Conservation (phyloP, 2,113 vertebrate genomes). For the Phyllopteryx taeniolatus region DNA sequence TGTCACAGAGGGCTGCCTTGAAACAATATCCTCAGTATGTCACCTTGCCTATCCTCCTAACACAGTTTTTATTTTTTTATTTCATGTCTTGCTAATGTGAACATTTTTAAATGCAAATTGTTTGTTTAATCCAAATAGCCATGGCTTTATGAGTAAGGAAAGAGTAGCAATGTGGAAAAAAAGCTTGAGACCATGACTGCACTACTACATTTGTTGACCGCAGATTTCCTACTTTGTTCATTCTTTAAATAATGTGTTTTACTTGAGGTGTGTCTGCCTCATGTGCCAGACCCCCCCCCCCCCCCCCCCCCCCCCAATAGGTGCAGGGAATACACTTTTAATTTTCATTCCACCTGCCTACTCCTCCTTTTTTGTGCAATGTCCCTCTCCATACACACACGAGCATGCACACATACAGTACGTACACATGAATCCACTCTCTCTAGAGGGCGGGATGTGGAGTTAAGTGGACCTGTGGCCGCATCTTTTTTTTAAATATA, state of each 20-base stretch:
- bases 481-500: slow-evolving; percentile 32
- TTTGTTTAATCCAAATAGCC: slow-evolving; percentile 68
- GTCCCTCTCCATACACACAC: slow-evolving; percentile 8
- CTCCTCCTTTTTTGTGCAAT: slow-evolving; percentile 38
- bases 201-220: slow-evolving; percentile 73
- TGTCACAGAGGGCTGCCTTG: slow-evolving; percentile 62
- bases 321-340: slow-evolving; percentile 53
- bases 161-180: slow-evolving; percentile 35
- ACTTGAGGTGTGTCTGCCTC: slow-evolving; percentile 62
- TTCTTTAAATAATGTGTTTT: slow-evolving; percentile 53
- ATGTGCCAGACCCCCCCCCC: slow-evolving; percentile 42
- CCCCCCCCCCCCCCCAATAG: slow-evolving; percentile 45
- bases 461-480: slow-evolving; percentile 35
- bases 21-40: slow-evolving; percentile 52
- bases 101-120: slow-evolving; percentile 54
- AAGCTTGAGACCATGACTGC: slow-evolving; percentile 69
- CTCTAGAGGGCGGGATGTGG: slow-evolving; percentile 22
- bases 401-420: neutral
- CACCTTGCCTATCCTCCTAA: slow-evolving; percentile 54
- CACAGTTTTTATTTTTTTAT: slow-evolving; percentile 49
- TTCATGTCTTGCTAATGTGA: slow-evolving; percentile 72
- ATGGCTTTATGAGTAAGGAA: slow-evolving; percentile 61
- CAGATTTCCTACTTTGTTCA: slow-evolving; percentile 60
- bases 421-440: slow-evolving; percentile 20
- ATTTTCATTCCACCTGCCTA: slow-evolving; percentile 2